phyloP scores from a whole-genome alignment of 2,888 invertebrate species.

The Spisula solida region DNA sequence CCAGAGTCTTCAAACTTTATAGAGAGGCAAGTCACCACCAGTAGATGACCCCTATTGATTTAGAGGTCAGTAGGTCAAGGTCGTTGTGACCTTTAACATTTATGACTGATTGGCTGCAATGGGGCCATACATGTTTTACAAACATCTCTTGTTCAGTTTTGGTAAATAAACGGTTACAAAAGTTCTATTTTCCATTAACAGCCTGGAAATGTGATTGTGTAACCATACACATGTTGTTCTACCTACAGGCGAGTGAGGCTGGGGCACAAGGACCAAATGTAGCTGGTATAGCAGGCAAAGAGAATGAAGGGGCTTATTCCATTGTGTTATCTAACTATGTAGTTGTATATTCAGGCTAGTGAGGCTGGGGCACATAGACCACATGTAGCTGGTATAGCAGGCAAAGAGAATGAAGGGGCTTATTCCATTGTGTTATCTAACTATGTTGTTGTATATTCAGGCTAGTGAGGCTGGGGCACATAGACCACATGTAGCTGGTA shows the following conservation, averaged over 20 bases:
- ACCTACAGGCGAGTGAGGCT: constrained; percentile 91
- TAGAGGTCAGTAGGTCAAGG: too few species aligned
- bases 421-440: constrained; percentile 93
- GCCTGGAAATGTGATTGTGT: too few species aligned
- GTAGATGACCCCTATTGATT: too few species aligned
- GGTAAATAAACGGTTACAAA: too few species aligned
- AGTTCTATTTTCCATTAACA: too few species aligned
- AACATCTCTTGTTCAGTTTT: too few species aligned
- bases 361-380: constrained; percentile 95
- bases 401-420: constrained; percentile 93
- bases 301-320: constrained; percentile 93
- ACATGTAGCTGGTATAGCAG: constrained; percentile 94
- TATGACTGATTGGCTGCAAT: too few species aligned
- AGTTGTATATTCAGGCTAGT: constrained; percentile 89
- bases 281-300: constrained; percentile 94
- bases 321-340: constrained; percentile 90
- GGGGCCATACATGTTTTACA: too few species aligned
- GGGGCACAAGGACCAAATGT: constrained; percentile 95
- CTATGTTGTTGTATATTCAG: constrained; percentile 87
- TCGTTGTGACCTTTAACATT: too few species aligned
- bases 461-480: constrained; percentile 94
- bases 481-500: constrained; percentile 94
- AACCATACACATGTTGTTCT: background rate
- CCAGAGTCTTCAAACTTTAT: too few species aligned
- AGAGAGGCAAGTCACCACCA: too few species aligned